These are phyloP conservation scores for Enteromius viviparus DNA, from an alignment of 2,797 vertebrate species.

Conservation along the genomic window DNA sequence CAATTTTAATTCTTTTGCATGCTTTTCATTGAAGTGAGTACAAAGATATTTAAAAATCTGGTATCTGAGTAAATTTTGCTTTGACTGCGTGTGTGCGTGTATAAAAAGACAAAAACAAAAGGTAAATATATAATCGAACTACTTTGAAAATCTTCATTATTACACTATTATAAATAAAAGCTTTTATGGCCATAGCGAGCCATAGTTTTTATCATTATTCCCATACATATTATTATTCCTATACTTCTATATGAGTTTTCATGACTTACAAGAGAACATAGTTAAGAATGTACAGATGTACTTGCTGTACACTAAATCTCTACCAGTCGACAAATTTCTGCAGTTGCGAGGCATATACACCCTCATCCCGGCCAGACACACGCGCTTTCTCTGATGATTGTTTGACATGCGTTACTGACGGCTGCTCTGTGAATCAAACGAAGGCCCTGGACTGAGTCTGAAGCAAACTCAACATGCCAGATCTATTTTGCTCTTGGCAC, in stretches of 20 bases:
- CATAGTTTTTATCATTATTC: neutral
- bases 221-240: neutral
- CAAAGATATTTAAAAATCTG: too few relatives aligned
- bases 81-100: too few relatives aligned
- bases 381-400: neutral
- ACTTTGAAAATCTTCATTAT: too few relatives aligned
- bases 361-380: neutral
- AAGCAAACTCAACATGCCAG: constrained; percentile 26
- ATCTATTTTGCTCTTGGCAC: constrained; percentile 36
- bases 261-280: neutral
- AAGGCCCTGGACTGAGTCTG: neutral
- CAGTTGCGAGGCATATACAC: neutral
- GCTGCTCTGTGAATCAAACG: constrained; percentile 8
- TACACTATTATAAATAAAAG: too few relatives aligned
- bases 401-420: constrained; percentile 7
- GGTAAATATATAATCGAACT: too few relatives aligned
- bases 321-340: neutral
- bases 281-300: neutral
- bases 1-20: too few relatives aligned
- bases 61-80: too few relatives aligned
- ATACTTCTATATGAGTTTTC: neutral
- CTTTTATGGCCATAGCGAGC: too few relatives aligned
- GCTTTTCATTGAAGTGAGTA: too few relatives aligned
- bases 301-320: neutral
- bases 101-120: too few relatives aligned